phyloP scores from a whole-genome alignment of 2,797 vertebrate genomes.

The Arremon aurantiirostris region DNA sequence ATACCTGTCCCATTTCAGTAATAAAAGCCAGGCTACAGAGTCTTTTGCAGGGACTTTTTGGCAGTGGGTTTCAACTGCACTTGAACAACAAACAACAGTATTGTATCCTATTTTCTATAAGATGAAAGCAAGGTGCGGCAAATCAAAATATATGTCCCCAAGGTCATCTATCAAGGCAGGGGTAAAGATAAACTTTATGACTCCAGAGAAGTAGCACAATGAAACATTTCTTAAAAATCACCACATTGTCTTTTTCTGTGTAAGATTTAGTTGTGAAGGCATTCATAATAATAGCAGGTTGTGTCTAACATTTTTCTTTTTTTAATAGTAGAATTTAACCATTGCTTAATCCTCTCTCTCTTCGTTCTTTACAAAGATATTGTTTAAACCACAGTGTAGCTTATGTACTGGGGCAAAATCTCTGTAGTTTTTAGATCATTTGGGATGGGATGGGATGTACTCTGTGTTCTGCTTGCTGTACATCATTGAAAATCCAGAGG shows the following conservation, averaged over 20 bases:
- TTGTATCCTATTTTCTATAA: not conserved
- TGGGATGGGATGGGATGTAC: not conserved
- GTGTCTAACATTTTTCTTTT: not conserved
- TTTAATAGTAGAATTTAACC: not conserved
- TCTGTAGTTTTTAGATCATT: not conserved
- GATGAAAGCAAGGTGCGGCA: not conserved
- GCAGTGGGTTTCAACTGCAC: not conserved
- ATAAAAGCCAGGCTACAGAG: not conserved
- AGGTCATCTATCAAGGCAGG: not conserved
- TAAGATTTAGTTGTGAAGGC: not conserved
- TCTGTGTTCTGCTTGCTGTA: not conserved
- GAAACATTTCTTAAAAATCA: not conserved
- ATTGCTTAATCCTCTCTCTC: not conserved
- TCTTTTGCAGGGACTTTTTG: not conserved
- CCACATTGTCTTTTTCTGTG: not conserved
- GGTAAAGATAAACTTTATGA: not conserved
- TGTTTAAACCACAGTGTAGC: not conserved
- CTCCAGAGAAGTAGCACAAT: not conserved
- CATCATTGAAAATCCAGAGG: not conserved
- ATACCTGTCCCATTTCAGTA: not conserved
- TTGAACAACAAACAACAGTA: not conserved
- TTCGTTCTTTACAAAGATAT: constrained; percentile 1
- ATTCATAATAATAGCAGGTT: not conserved
- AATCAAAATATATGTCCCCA: not conserved
- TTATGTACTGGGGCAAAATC: not conserved